Evolutionary conservation across 2,888 invertebrate genomes (phyloP).

Genomic region (Tanypteryx hageni): DNA sequence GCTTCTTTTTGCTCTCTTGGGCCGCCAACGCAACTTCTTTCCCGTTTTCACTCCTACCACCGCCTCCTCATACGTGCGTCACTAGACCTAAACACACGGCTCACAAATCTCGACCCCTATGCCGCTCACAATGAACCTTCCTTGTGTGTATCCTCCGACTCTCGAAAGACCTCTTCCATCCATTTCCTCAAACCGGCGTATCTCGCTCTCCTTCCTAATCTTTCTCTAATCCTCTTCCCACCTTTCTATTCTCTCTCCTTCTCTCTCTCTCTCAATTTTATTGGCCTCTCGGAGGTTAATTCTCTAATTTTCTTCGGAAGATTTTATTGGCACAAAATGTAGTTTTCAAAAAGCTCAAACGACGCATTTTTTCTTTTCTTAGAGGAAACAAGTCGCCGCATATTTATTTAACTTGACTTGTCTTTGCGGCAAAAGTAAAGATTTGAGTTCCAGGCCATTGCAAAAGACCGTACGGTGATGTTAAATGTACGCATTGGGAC

Average conservation of each 20-base stretch:
- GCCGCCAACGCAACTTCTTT: neutral
- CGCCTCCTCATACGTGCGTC: neutral
- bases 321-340: too few relatives aligned
- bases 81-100: neutral
- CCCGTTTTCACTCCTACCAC: neutral
- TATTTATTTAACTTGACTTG: neutral
- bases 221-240: neutral
- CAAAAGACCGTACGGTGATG: neutral
- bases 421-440: neutral
- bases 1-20: neutral
- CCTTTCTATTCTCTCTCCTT: neutral
- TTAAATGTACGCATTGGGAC: neutral
- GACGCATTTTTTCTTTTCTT: too few relatives aligned
- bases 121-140: neutral
- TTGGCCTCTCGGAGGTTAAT: too few relatives aligned
- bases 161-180: neutral
- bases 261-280: too few relatives aligned
- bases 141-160: neutral
- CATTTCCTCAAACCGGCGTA: conserved; percentile 10
- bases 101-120: neutral
- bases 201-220: neutral
- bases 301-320: too few relatives aligned
- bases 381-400: too few relatives aligned
- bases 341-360: too few relatives aligned
- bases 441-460: neutral